A percentile compares a stretch with the other conserved stretches of the same genome.
Evolutionary conservation across 2,797 vertebrate genomes (phyloP).

Genomic region (Aeoliscus strigatus): DNA sequence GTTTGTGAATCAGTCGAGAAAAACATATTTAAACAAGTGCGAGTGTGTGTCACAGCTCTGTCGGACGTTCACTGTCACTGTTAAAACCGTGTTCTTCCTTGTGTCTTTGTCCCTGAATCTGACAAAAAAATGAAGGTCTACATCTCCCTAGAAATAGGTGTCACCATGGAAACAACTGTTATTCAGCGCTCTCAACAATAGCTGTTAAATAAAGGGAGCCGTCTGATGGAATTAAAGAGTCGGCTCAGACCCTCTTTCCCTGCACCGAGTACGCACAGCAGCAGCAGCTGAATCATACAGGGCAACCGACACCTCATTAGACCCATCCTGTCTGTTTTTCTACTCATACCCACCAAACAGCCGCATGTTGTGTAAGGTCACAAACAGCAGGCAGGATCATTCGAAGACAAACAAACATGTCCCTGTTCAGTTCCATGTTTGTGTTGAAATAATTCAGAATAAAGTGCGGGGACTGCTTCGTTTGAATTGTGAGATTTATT

Average conservation of each 20-base stretch:
- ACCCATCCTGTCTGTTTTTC: conserved; percentile 7
- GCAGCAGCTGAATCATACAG: conserved; percentile 22
- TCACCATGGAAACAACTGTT: conserved; percentile 78
- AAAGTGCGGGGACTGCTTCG: conserved; percentile 34
- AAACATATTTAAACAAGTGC: conserved; percentile 9
- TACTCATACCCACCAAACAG: conserved; percentile 8
- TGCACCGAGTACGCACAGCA: conserved; percentile 24
- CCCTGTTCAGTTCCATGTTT: neutral
- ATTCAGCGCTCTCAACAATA: conserved; percentile 67
- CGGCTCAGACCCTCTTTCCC: conserved; percentile 42
- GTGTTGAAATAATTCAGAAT: conserved; percentile 2
- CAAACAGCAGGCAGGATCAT: too few species aligned
- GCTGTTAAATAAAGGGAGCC: conserved; percentile 67
- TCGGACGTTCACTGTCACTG: conserved; percentile 26
- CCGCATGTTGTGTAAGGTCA: neutral
- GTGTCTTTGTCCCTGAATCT: conserved; percentile 59
- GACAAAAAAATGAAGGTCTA: conserved; percentile 66
- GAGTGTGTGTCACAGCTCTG: conserved; percentile 8
- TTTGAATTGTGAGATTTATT: conserved; percentile 69
- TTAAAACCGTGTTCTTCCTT: conserved; percentile 24
- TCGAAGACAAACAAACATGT: too few species aligned
- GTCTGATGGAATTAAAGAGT: conserved; percentile 65
- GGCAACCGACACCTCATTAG: conserved; percentile 32
- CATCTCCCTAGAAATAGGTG: conserved; percentile 59
- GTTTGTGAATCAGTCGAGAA: conserved; percentile 59